Evolutionary conservation across 2,888 invertebrate genomes (phyloP).

Genomic region (Scaptomyza cyrtandrae): DNA sequence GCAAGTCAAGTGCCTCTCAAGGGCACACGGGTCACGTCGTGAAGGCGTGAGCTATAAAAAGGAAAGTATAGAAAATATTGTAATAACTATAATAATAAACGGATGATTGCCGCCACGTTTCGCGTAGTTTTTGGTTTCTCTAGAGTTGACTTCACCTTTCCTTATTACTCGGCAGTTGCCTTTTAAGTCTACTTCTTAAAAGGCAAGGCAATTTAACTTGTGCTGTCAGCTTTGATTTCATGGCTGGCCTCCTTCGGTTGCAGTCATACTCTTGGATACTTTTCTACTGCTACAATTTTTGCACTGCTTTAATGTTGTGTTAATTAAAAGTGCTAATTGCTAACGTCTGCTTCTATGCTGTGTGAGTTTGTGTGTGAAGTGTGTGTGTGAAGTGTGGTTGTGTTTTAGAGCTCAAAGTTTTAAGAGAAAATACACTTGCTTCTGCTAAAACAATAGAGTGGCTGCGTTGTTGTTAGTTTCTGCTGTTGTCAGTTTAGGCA

Average conservation of each 20-base stretch:
- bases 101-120: constrained; percentile 47
- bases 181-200: constrained; percentile 14
- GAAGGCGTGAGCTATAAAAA: constrained; percentile 31
- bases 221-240: constrained; percentile 73
- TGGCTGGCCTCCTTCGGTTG: constrained; percentile 24
- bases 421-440: background rate
- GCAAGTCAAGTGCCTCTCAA: constrained; percentile 22
- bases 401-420: constrained; percentile 7
- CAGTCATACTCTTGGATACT: constrained; percentile 4
- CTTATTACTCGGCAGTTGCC: background rate
- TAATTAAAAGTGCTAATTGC: constrained; percentile 73
- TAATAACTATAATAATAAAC: constrained; percentile 74
- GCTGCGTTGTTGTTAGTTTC: background rate
- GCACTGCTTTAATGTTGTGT: constrained; percentile 58
- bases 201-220: constrained; percentile 43
- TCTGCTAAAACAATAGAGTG: background rate
- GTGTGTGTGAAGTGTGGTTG: background rate
- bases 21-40: constrained; percentile 28
- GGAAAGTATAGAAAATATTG: constrained; percentile 21
- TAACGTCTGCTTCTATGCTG: constrained; percentile 7
- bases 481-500: background rate
- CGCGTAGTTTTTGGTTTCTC: constrained; percentile 31
- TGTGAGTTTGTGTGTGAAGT: background rate
- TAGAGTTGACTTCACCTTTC: background rate
- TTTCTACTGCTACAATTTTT: constrained; percentile 40